Conservation (phyloP, 1,140 invertebrate genomes). For the Pogonognathellus flavescens region DNA sequence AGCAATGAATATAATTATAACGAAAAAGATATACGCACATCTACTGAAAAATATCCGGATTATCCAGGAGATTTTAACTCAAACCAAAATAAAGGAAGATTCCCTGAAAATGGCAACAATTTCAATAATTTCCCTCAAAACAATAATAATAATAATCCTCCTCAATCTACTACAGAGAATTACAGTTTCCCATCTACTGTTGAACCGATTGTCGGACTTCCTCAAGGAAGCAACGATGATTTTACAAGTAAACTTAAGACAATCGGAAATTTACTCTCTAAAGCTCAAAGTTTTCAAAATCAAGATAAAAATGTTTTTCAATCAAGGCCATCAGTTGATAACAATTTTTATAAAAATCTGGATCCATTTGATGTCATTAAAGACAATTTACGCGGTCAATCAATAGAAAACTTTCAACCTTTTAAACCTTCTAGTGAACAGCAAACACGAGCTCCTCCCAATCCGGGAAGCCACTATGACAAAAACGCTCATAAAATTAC, state of each 20-base stretch:
- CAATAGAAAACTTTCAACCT: neutral
- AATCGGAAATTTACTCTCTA: neutral
- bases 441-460: neutral
- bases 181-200: constrained; percentile 1
- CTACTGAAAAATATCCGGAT: constrained; percentile 23
- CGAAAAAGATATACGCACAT: constrained; percentile 1
- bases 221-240: neutral
- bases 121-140: neutral
- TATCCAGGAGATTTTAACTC: neutral
- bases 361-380: constrained; percentile 12
- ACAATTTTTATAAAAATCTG: constrained; percentile 30
- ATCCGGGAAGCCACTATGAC: neutral
- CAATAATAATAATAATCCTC: neutral
- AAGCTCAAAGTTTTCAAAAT: neutral
- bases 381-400: neutral
- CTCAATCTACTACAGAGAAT: neutral
- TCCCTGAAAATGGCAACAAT: neutral
- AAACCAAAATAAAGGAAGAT: neutral
- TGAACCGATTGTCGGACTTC: neutral
- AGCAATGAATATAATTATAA: constrained; percentile 23
- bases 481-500: neutral
- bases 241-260: constrained; percentile 16
- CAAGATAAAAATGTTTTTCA: constrained; percentile 5
- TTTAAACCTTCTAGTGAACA: neutral
- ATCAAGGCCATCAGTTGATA: neutral